These are phyloP conservation scores for Amblyjoppa fuscipennis DNA, from an alignment of 2,888 invertebrate species.

Conservation along the genomic window DNA sequence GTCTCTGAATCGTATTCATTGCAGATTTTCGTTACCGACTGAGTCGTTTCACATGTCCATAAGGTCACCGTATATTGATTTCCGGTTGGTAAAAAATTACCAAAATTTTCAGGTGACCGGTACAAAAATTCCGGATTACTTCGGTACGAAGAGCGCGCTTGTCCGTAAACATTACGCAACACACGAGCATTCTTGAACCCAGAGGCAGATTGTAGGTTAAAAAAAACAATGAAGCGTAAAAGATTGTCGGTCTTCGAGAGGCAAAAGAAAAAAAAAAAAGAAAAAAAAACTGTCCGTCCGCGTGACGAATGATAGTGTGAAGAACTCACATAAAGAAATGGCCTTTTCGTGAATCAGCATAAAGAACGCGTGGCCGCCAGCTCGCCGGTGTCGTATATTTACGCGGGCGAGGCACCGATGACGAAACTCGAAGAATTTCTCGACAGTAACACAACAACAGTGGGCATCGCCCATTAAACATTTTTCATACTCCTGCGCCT, in stretches of 20 bases:
- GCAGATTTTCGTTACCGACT: no score
- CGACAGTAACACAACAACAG: conserved; percentile 29
- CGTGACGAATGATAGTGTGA: conserved; percentile 2
- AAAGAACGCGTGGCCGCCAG: conserved; percentile 19
- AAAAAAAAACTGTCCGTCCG: neutral
- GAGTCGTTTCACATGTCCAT: no score
- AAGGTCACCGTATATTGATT: no score
- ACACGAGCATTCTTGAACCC: neutral
- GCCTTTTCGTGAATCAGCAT: conserved; percentile 55
- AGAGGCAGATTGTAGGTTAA: neutral
- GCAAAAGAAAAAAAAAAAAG: neutral
- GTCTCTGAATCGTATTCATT: no score
- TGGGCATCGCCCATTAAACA: conserved; percentile 59
- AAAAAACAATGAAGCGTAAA: conserved; percentile 28
- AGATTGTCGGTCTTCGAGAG: conserved; percentile 28
- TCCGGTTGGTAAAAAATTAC: no score
- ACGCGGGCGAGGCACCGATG: conserved; percentile 46
- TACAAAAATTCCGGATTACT: conserved; percentile 2
- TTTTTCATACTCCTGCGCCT: conserved; percentile 60
- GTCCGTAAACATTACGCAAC: neutral
- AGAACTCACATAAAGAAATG: conserved; percentile 16
- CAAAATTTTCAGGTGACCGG: neutral
- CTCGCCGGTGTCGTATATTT: conserved; percentile 12
- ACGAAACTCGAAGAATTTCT: conserved; percentile 60
- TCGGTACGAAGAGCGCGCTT: neutral